A percentile compares a stretch with the other conserved stretches of the same genome.
phyloP scores from a whole-genome alignment of 1,140 invertebrate species.

The Cyclargus thomasi region DNA sequence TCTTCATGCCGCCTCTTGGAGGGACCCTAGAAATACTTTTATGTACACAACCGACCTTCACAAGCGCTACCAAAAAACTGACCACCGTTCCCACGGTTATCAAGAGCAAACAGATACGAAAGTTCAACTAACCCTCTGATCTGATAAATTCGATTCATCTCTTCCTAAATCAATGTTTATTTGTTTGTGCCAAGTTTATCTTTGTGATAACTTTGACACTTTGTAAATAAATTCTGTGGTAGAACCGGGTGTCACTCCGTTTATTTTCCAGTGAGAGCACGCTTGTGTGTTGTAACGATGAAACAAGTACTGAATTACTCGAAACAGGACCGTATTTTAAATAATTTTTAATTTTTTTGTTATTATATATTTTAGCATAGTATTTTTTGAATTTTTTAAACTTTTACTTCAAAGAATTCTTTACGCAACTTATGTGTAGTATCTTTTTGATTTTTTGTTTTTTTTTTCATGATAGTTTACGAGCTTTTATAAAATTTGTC shows the following conservation, averaged over 20 bases:
- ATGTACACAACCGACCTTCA: not conserved
- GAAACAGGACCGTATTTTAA: not conserved
- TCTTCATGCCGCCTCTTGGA: slow-evolving; percentile 77
- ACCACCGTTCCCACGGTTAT: slow-evolving; percentile 2
- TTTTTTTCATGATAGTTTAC: too few relatives aligned
- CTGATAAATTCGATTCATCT: not conserved
- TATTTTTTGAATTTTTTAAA: not conserved
- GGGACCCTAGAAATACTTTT: slow-evolving; percentile 59
- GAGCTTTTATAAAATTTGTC: too few relatives aligned
- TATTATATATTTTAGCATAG: too few relatives aligned
- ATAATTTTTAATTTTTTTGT: not conserved
- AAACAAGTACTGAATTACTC: not conserved
- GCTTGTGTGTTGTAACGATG: not conserved
- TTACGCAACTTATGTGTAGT: too few relatives aligned
- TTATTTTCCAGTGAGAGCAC: not conserved
- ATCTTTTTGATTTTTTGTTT: too few relatives aligned
- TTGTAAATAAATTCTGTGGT: too few relatives aligned
- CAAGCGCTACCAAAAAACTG: not conserved
- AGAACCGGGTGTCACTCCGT: too few relatives aligned
- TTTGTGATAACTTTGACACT: not conserved
- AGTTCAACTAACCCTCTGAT: slow-evolving; percentile 3
- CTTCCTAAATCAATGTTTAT: not conserved
- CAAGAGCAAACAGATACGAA: slow-evolving; percentile 8
- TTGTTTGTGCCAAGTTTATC: not conserved
- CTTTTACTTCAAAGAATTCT: not conserved